A percentile compares a stretch with the other conserved stretches of the same genome.
Conservation (phyloP, 2,888 invertebrate genomes). For the Aleiodes testaceus region DNA sequence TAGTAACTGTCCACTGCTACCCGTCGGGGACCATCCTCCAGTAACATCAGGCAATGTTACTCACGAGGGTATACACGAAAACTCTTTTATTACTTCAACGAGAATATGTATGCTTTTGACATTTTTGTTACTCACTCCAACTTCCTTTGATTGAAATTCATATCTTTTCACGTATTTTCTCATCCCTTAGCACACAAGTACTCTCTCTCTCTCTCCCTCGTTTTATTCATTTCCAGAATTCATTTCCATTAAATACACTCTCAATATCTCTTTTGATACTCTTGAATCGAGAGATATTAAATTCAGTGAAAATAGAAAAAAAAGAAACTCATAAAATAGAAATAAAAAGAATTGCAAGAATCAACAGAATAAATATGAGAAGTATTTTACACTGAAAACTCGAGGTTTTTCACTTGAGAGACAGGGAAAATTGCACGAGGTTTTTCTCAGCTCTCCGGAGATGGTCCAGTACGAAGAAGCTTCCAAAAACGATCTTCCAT, state of each 20-base stretch:
- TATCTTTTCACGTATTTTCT: slow-evolving; percentile 28
- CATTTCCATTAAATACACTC: slow-evolving; percentile 35
- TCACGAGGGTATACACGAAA: slow-evolving; percentile 25
- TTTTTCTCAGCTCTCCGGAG: slow-evolving; percentile 24
- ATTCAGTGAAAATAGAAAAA: slow-evolving; percentile 28
- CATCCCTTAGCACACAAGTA: neutral
- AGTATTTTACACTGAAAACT: slow-evolving; percentile 1
- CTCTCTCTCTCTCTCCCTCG: neutral
- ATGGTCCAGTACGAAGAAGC: slow-evolving; percentile 15
- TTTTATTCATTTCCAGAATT: slow-evolving; percentile 5
- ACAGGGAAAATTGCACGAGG: slow-evolving; percentile 25
- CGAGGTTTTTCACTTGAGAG: slow-evolving; percentile 2
- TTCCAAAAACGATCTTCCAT: slow-evolving; percentile 24
- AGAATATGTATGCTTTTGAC: slow-evolving; percentile 6
- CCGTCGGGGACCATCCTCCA: slow-evolving; percentile 20
- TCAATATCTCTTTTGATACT: slow-evolving; percentile 38
- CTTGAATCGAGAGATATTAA: slow-evolving; percentile 51
- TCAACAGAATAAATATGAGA: slow-evolving; percentile 11
- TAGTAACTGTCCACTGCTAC: slow-evolving; percentile 65
- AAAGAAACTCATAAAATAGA: neutral
- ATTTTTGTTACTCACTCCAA: neutral
- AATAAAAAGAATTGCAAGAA: too few species aligned
- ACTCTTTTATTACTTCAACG: slow-evolving; percentile 26
- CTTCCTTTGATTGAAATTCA: slow-evolving; percentile 41
- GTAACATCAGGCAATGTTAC: slow-evolving; percentile 15